phyloP scores from a whole-genome alignment of 2,113 vertebrate species.

The Ictalurus furcatus region DNA sequence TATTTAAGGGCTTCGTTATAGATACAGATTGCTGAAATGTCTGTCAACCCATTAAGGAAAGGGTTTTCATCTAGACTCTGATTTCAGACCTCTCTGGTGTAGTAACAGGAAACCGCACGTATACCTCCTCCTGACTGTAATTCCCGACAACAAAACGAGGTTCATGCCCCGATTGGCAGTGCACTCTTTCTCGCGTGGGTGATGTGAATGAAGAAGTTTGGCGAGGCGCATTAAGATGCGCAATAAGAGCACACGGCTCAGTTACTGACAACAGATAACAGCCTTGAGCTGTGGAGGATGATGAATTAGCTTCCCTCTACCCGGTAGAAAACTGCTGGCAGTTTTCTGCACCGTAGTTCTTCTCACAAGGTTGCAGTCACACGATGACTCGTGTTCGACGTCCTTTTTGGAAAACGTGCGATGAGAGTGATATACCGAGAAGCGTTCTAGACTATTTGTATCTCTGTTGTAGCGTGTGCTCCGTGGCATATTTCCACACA shows the following conservation, averaged over 20 bases:
- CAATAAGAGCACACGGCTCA: slow-evolving; percentile 1
- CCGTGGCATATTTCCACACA: background rate
- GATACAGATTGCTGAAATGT: background rate
- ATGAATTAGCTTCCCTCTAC: slow-evolving; percentile 21
- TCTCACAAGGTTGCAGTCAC: slow-evolving; percentile 28
- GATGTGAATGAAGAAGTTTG: slow-evolving; percentile 19
- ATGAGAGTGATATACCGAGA: background rate
- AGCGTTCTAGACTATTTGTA: background rate
- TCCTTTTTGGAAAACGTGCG: background rate
- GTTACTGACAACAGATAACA: slow-evolving; percentile 34
- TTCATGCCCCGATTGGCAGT: background rate
- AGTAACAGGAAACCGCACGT: background rate
- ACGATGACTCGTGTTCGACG: slow-evolving; percentile 4
- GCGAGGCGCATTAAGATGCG: background rate
- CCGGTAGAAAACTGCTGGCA: background rate
- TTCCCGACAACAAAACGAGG: background rate
- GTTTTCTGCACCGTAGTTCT: background rate
- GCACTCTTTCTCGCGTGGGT: background rate
- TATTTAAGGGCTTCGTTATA: background rate
- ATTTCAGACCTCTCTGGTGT: background rate
- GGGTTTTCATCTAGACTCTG: background rate
- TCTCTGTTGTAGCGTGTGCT: background rate
- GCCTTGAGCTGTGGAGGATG: slow-evolving; percentile 32
- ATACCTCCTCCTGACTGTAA: background rate
- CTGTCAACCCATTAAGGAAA: background rate